Evolutionary conservation across 2,113 vertebrate species (phyloP), one percentile per base, ranked within the genome.

Genomic region (Ctenodactylus gundi): DNA sequence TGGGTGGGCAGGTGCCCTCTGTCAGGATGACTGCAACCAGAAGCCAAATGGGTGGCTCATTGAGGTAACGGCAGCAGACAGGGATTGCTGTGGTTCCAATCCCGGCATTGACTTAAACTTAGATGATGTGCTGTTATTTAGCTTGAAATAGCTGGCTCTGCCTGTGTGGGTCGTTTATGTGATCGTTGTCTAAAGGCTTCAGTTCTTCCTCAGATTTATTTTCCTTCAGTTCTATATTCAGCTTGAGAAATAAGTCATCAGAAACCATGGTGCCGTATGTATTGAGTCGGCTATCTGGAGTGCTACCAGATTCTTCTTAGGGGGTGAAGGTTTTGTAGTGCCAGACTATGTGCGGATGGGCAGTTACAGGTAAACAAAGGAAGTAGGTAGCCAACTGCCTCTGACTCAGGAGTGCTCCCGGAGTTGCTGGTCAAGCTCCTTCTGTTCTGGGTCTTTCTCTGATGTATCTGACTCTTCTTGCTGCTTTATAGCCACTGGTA

Each of bases 1-100:
- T 55, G 80, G 93, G 93, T 67, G 88, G 94, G 85, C 96, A 95
- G 90, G 96, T 95, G 83, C 94, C 94, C 97, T 97, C 96, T 94
- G 92, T 94, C 95, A 94, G 85, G 94, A 90, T 77, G 93, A 70
- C 96, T 95, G 53, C 65, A 89, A 83, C 93, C 80, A 93, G 89
- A 86, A 93, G 75, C 91, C 97, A 95, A 94, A 51, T 76, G 91
- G 95, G 91, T 80, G 91, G 68, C 84, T 89, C 84, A 23, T 34
- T 8, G 49, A 87, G 84, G 70, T 55, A 53, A 51, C 90, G 77
- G 46, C 49, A 64, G 60, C 29, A 36, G 29, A 13, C 8, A 17
- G 41, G 36, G 78, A 67, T 64, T 12, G 5, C 75, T 21, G 10
- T 41, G 46, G n/a, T 60, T 67, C 31, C 27, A 27, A 25, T 31